Evolutionary conservation across 2,888 invertebrate species (phyloP), one percentile per base, ranked within the genome.

Genomic region (Trichogramma dendrolimi): DNA sequence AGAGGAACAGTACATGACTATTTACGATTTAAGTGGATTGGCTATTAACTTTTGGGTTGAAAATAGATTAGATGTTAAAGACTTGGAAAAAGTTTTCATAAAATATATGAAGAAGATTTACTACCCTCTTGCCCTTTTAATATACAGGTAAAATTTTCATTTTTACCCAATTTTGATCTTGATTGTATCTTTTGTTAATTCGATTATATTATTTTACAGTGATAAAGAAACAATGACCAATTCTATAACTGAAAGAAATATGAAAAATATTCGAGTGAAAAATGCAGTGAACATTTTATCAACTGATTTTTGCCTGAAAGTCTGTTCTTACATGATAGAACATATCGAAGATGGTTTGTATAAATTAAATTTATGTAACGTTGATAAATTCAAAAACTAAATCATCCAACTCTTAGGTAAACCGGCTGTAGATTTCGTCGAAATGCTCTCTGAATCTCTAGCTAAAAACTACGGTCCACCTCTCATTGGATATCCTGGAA

Each of bases 21-120:
- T 77, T 67, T 72, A 73, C n/a, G 75, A 79, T 61, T 68, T 80
- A 58, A 62, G 79, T 4, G 73, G 74, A 52, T 73, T 72, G 41
- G 73, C 76, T 41, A 71, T 81, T 38, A 75, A 76, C 60, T 81
- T 82, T 67, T 82, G 82, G 82, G 69, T 79, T 41, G 76, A 79
- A 39, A 78, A 81, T 62, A 71, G 76, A 57, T 71, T 82, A 38
- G 78, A 81, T 2, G 80, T 85, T 62, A 75, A 80, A 7, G 81
- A 81, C 58, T 75, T 87, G 64, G 87, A 87, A 73, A 76, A 75
- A 4, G 80, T 86, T 4, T 77, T 86, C 58, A 73, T 82, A 11
- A 83, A 85, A 64, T 83, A 84, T 60, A 83, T 85, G 80, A 80
- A 83, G 63, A 79, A 80, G 44, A 68, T 78, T 43, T 79, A 72